Evolutionary conservation across 2,888 invertebrate species (phyloP).

Genomic region (Furcula furcula): DNA sequence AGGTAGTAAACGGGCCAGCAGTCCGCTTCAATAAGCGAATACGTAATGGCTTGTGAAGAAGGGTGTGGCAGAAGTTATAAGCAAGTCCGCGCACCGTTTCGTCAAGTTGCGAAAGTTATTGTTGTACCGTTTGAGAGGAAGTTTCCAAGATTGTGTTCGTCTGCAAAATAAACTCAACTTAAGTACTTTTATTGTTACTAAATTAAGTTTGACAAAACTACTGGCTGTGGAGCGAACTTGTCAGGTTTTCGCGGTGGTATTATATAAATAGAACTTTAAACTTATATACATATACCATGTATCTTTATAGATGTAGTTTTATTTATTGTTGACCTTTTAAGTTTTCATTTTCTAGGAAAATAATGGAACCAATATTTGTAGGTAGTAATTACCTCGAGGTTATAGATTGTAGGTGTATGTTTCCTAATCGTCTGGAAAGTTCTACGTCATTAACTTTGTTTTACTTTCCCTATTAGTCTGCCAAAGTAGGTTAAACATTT

Average conservation of each 20-base stretch:
- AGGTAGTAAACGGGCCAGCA: conserved; percentile 42
- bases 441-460: conserved; percentile 16
- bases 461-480: background rate
- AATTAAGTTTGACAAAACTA: conserved; percentile 41
- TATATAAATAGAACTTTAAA: no score
- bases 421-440: conserved; percentile 15
- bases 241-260: no score
- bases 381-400: no score
- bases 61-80: conserved; percentile 36
- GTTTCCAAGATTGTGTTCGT: conserved; percentile 27
- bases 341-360: no score
- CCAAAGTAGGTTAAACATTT: background rate
- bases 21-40: conserved; percentile 44
- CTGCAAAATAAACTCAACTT: conserved; percentile 32
- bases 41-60: conserved; percentile 54
- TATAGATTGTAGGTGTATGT: conserved; percentile 8
- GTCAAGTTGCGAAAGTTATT: conserved; percentile 37
- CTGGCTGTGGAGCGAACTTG: no score
- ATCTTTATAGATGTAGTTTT: no score
- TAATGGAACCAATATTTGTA: no score
- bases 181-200: conserved; percentile 39
- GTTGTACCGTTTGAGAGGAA: conserved; percentile 32
- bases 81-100: conserved; percentile 37
- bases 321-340: no score
- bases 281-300: no score